Conservation (phyloP, 1,140 invertebrate species). For the Euura saliciscinereae region DNA sequence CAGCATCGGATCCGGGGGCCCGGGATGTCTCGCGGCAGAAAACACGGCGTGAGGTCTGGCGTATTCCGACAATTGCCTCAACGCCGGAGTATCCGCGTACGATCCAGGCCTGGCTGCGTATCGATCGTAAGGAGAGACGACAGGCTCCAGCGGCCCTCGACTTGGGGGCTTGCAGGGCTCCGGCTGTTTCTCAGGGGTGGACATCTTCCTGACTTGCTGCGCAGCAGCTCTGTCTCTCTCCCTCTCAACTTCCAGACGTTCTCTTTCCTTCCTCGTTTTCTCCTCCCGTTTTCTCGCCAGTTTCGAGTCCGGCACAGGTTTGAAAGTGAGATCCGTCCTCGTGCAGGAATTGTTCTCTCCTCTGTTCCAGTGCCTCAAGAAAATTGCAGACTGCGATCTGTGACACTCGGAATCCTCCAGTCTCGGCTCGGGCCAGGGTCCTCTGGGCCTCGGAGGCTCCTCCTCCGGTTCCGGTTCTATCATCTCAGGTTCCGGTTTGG, state of each 20-base stretch:
- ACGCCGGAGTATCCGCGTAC: constrained; percentile 89
- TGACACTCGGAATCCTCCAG: constrained; percentile 94
- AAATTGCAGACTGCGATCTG: constrained; percentile 93
- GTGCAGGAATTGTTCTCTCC: constrained; percentile 96
- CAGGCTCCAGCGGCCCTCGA: constrained; percentile 73
- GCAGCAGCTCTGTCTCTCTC: constrained; percentile 58
- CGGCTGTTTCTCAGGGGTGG: constrained; percentile 81
- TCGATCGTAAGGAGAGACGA: constrained; percentile 80
- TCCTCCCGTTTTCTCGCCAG: constrained; percentile 91
- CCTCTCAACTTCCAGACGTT: constrained; percentile 85
- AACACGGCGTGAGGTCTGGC: constrained; percentile 89
- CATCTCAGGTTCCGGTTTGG: constrained; percentile 60
- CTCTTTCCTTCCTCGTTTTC: constrained; percentile 83
- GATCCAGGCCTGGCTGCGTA: constrained; percentile 56
- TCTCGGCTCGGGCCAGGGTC: constrained; percentile 88
- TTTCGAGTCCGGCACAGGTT: constrained; percentile 94
- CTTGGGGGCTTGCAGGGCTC: constrained; percentile 75
- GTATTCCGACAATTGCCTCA: constrained; percentile 88
- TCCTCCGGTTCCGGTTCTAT: constrained; percentile 73
- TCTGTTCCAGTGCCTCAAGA: constrained; percentile 93
- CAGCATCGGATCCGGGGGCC: constrained; percentile 77
- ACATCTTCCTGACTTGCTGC: constrained; percentile 69
- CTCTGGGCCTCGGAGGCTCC: constrained; percentile 79
- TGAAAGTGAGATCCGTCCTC: constrained; percentile 93
- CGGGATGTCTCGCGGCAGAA: constrained; percentile 68